Conservation (phyloP, 2,888 invertebrate genomes). For the Apamea anceps region DNA sequence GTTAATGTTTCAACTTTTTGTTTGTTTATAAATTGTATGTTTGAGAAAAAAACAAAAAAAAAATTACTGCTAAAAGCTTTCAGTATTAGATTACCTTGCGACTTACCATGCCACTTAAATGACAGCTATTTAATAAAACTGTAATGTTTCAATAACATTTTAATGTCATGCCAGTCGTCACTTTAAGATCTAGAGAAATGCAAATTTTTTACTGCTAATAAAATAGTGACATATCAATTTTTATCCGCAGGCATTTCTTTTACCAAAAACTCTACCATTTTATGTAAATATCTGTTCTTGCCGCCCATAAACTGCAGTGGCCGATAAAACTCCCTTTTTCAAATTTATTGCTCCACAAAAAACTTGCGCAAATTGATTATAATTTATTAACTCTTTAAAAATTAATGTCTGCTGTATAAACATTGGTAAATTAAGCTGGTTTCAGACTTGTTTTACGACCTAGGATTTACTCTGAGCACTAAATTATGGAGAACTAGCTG, state of each 20-base stretch:
- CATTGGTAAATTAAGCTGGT: slow-evolving; percentile 50
- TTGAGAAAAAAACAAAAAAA: not conserved
- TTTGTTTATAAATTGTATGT: not conserved
- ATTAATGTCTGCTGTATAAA: slow-evolving; percentile 62
- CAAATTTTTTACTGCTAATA: not conserved
- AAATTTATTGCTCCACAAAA: slow-evolving; percentile 55
- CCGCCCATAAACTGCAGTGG: slow-evolving; percentile 9
- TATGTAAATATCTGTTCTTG: slow-evolving; percentile 23
- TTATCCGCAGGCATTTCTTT: not conserved
- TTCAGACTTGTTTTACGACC: slow-evolving; percentile 49
- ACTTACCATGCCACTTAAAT: not conserved
- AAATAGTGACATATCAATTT: slow-evolving; percentile 2
- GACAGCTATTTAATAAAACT: too few species aligned
- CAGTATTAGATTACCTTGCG: not conserved
- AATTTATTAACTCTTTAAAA: slow-evolving; percentile 66
- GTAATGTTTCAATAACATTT: not conserved
- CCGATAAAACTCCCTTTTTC: slow-evolving; percentile 18
- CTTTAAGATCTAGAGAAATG: not conserved
- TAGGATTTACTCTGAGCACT: slow-evolving; percentile 41
- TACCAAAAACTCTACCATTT: not conserved
- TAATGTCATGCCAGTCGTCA: not conserved
- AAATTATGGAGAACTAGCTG: slow-evolving; percentile 52
- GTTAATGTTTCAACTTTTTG: not conserved
- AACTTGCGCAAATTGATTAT: slow-evolving; percentile 63
- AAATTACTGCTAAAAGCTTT: not conserved